Percentiles rank a stretch among this genome's conserved stretches.
phyloP scores from a whole-genome alignment of 2,888 invertebrate genomes.

The Hipparchia sbordonii region DNA sequence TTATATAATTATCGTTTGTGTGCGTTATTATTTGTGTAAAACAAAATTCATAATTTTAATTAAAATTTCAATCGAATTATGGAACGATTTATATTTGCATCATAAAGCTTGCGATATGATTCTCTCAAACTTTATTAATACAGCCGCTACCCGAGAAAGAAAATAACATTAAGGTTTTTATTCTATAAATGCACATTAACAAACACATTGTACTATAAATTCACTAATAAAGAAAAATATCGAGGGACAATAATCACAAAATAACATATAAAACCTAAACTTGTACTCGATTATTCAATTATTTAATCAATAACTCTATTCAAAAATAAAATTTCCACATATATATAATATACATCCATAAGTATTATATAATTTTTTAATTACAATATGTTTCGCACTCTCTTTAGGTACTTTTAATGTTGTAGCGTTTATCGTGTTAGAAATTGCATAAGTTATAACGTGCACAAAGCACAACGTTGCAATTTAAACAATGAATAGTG shows the following conservation, averaged over 20 bases:
- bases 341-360: conserved; percentile 64
- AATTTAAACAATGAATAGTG: conserved; percentile 3
- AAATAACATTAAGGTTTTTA: conserved; percentile 44
- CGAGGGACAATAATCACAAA: conserved; percentile 47
- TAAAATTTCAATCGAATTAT: conserved; percentile 17
- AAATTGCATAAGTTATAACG: not conserved
- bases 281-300: conserved; percentile 60
- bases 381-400: conserved; percentile 41
- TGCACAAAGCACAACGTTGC: conserved; percentile 20
- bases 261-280: conserved; percentile 45
- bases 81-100: not conserved
- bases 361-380: conserved; percentile 64
- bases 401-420: conserved; percentile 34
- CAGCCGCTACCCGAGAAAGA: conserved; percentile 32
- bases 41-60: not conserved
- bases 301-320: conserved; percentile 67
- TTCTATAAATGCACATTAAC: conserved; percentile 75
- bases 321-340: conserved; percentile 67
- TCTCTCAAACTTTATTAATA: conserved; percentile 24
- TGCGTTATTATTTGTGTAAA: not conserved
- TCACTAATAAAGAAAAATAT: conserved; percentile 47
- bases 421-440: conserved; percentile 20
- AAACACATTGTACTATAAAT: conserved; percentile 69
- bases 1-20: not conserved
- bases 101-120: conserved; percentile 18